Evolutionary conservation across 2,113 vertebrate genomes (phyloP).

Genomic region (Osmerus mordax): DNA sequence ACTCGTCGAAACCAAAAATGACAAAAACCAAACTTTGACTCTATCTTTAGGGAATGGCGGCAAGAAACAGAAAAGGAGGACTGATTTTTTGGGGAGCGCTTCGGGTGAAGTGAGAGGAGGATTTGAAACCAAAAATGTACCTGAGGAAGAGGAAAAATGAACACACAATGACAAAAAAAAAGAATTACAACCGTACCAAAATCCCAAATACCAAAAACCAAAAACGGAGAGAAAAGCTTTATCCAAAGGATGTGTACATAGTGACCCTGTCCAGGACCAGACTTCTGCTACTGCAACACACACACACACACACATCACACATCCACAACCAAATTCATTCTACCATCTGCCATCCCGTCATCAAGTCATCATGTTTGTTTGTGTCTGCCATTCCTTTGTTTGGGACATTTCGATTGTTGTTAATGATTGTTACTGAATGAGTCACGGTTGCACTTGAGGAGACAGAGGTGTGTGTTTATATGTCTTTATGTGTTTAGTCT

Average conservation of each 20-base stretch:
- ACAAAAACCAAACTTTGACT: slow-evolving; percentile 62
- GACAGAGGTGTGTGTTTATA: slow-evolving; percentile 24
- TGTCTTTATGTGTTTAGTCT: slow-evolving; percentile 36
- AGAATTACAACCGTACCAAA: slow-evolving; percentile 75
- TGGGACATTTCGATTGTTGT: slow-evolving; percentile 36
- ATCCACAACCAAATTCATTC: neutral
- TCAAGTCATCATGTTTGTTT: slow-evolving; percentile 5
- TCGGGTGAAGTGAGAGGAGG: slow-evolving; percentile 63
- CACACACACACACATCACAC: slow-evolving; percentile 18
- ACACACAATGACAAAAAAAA: slow-evolving; percentile 68
- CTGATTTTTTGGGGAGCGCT: slow-evolving; percentile 61
- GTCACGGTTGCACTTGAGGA: slow-evolving; percentile 1
- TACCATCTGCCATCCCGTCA: neutral
- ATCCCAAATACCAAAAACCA: slow-evolving; percentile 80
- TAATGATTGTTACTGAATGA: slow-evolving; percentile 40
- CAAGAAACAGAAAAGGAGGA: slow-evolving; percentile 43
- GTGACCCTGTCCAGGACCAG: slow-evolving; percentile 76
- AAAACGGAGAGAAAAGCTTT: slow-evolving; percentile 84
- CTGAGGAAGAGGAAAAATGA: slow-evolving; percentile 61
- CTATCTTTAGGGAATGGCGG: slow-evolving; percentile 55
- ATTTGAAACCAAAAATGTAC: slow-evolving; percentile 76
- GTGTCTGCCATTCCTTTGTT: slow-evolving; percentile 20
- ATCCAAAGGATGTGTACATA: slow-evolving; percentile 81
- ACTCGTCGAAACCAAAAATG: slow-evolving; percentile 74
- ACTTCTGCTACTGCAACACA: slow-evolving; percentile 54